Percentiles rank a stretch among this genome's conserved stretches.
These are phyloP conservation scores for Danaus chrysippus DNA, from an alignment of 2,888 invertebrate species.

Conservation along the genomic window DNA sequence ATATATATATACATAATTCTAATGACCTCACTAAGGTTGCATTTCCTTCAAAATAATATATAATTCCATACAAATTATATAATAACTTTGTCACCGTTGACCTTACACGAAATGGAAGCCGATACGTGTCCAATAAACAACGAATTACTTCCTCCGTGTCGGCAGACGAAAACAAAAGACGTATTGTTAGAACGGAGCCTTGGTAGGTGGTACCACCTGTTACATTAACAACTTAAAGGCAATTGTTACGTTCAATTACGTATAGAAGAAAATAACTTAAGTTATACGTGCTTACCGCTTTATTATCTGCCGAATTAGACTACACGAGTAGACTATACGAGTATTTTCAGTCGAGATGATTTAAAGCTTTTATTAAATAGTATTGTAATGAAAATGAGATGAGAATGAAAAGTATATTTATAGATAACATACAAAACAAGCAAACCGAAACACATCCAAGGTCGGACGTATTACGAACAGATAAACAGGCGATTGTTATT, in stretches of 20 bases:
- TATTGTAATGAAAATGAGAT: slow-evolving; percentile 1
- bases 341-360: too few species aligned
- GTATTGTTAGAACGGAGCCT: slow-evolving; percentile 36
- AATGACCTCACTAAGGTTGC: too few species aligned
- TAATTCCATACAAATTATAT: too few species aligned
- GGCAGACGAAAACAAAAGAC: slow-evolving; percentile 49
- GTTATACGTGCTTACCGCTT: too few species aligned
- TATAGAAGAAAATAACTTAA: too few species aligned
- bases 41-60: too few species aligned
- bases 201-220: slow-evolving; percentile 24
- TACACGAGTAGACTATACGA: too few species aligned
- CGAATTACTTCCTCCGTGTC: slow-evolving; percentile 70
- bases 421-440: not conserved
- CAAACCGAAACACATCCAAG: slow-evolving; percentile 16
- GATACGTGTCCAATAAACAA: slow-evolving; percentile 67
- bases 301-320: slow-evolving; percentile 13
- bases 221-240: not conserved
- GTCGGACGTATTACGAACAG: slow-evolving; percentile 27
- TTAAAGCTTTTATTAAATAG: not conserved
- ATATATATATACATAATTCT: too few species aligned
- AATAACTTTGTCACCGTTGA: slow-evolving; percentile 58
- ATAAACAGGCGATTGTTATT: slow-evolving; percentile 18
- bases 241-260: not conserved
- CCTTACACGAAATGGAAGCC: slow-evolving; percentile 55
- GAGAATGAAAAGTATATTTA: not conserved